Evolutionary conservation across 1,140 invertebrate genomes (phyloP).

Genomic region (Leptonema lineaticorne): DNA sequence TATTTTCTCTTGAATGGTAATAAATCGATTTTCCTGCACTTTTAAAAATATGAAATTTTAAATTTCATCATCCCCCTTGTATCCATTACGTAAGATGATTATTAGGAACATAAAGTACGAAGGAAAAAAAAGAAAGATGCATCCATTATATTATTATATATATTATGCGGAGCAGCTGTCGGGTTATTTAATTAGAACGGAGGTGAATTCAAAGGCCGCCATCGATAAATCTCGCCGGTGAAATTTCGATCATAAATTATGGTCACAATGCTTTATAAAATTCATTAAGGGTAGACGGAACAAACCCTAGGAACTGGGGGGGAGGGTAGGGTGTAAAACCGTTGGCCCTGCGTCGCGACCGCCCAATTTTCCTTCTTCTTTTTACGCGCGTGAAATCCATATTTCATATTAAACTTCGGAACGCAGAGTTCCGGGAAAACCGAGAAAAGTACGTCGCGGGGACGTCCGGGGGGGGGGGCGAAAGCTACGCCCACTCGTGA

Average conservation of each 20-base stretch:
- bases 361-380: conserved; percentile 13
- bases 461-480: not conserved
- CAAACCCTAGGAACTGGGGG: no score
- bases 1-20: no score
- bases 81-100: no score
- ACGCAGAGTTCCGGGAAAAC: not conserved
- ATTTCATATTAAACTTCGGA: conserved; percentile 20
- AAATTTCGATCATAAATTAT: conserved; percentile 26
- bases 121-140: no score
- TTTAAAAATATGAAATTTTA: no score
- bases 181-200: conserved; percentile 15
- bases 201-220: conserved; percentile 14
- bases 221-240: conserved; percentile 19
- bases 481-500: not conserved
- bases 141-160: no score
- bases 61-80: no score
- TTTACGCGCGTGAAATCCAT: conserved; percentile 17
- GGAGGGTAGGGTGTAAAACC: no score
- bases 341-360: not conserved
- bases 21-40: no score
- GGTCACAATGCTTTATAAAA: conserved; percentile 26
- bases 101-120: no score
- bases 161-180: conserved; percentile 1
- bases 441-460: not conserved
- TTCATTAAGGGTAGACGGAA: conserved; percentile 17